Base-by-base conservation (phyloP, 2,797 vertebrate genomes). In the Periophthalmus magnuspinnatus region DNA sequence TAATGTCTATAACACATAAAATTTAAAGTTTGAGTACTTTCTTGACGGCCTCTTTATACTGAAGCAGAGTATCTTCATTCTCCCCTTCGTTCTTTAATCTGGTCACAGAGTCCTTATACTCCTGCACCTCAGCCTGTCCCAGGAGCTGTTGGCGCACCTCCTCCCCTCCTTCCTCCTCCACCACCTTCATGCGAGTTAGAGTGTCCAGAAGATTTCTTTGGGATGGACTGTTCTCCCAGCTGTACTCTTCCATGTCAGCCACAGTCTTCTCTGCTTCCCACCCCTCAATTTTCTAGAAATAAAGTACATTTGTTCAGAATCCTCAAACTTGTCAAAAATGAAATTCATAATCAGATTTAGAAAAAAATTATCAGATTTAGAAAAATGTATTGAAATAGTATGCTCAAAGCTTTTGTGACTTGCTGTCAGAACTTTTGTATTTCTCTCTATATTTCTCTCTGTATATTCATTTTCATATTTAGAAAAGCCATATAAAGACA, bases 201-300 rank as follows among this genome's bases (percentile, higher is more conserved):
- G 89, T 93, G 38, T 94, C 90, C 77, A 97, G 47, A 56, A 92
- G 67, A 11, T 91, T 97, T 79, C 84, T 94, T 78, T 99, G 94
- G 34, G 97, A 99, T 0, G 75, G 21, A 74, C 97, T 99, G 0
- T 93, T 94, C 80, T 97, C 94, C 98, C 97, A 99, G 61, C 90
- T 64, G 58, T 96, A 99, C 57, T 97, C 95, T 59, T 97, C 95
- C 95, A 96, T 96, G 91, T 99, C 98, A 5, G 91, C 94, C 58
- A 91, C 92, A 0, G 94, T 92, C 88, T 95, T 98, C 52, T 94
- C 92, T 0, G 93, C 91, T 86, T 98, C 97, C 98, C 98, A 99
- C 0, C 77, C 68, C 85, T 99, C 97, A 0, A 81, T 95, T 98
- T 99, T 99, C 97, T 98, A 89, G 6, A n/a, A 38, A 41, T 38